These are phyloP conservation scores for Ranitomeya variabilis DNA, from an alignment of 2,113 vertebrate species.

Conservation along the genomic window DNA sequence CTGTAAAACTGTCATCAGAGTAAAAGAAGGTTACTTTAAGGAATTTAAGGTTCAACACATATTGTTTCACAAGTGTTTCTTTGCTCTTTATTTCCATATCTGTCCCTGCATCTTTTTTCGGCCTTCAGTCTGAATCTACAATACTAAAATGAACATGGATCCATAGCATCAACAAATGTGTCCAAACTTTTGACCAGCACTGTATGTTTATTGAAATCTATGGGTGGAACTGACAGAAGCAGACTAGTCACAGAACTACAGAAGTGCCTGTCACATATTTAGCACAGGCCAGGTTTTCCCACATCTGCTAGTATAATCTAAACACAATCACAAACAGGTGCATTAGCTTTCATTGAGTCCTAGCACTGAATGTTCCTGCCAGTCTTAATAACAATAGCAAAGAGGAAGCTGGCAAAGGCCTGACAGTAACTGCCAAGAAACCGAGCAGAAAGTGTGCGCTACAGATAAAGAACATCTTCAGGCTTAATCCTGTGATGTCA, in stretches of 20 bases:
- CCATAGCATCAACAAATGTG: too few relatives aligned
- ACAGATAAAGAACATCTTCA: constrained; percentile 17
- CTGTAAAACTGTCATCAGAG: too few relatives aligned
- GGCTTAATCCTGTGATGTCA: constrained; percentile 22
- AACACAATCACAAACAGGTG: constrained; percentile 4
- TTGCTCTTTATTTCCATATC: too few relatives aligned
- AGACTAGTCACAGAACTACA: not conserved
- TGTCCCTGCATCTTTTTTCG: too few relatives aligned
- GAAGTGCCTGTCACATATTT: not conserved
- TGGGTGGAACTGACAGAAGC: not conserved
- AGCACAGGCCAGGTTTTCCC: not conserved
- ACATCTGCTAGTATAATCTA: not conserved
- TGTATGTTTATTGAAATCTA: not conserved
- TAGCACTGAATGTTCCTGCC: constrained; percentile 30
- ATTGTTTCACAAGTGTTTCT: too few relatives aligned
- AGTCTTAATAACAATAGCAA: constrained; percentile 22
- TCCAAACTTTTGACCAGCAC: too few relatives aligned
- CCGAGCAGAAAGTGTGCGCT: not conserved
- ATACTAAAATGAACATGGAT: too few relatives aligned
- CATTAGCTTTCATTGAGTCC: constrained; percentile 13
- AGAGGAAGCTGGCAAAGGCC: constrained; percentile 10
- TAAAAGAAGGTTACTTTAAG: too few relatives aligned
- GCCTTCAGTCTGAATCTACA: too few relatives aligned
- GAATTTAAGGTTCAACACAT: too few relatives aligned
- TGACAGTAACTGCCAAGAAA: constrained; percentile 13